Evolutionary conservation across 1,140 invertebrate species (phyloP).

Genomic region (Chironomus tepperi): DNA sequence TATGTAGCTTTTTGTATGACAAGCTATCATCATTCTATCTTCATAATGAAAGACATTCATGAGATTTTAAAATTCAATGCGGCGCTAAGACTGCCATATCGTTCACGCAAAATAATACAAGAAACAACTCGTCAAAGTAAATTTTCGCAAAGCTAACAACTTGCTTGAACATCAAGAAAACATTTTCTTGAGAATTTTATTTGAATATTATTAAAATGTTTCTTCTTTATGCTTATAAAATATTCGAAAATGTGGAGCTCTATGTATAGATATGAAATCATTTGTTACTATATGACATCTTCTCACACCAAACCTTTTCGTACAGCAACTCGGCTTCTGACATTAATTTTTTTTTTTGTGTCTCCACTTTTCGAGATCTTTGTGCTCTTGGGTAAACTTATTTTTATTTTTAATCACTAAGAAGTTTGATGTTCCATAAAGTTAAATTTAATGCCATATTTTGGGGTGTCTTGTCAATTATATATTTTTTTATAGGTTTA

Average conservation of each 20-base stretch:
- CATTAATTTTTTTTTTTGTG: neutral
- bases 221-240: neutral
- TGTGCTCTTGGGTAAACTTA: neutral
- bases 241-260: neutral
- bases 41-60: neutral
- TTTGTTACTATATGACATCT: neutral
- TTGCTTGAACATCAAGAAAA: neutral
- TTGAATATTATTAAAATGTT: neutral
- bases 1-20: neutral
- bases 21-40: too few relatives aligned
- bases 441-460: too few relatives aligned
- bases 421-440: too few relatives aligned
- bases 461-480: too few relatives aligned
- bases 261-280: neutral
- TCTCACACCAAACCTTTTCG: too few relatives aligned
- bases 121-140: too few relatives aligned
- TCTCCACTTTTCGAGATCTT: neutral
- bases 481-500: too few relatives aligned
- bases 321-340: neutral
- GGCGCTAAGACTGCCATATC: neutral
- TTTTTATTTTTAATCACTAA: too few relatives aligned
- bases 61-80: neutral
- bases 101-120: neutral
- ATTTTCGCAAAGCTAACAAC: too few relatives aligned
- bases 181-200: neutral